Base-by-base conservation (phyloP, 1,140 invertebrate species). In the Drosophila triauraria region DNA sequence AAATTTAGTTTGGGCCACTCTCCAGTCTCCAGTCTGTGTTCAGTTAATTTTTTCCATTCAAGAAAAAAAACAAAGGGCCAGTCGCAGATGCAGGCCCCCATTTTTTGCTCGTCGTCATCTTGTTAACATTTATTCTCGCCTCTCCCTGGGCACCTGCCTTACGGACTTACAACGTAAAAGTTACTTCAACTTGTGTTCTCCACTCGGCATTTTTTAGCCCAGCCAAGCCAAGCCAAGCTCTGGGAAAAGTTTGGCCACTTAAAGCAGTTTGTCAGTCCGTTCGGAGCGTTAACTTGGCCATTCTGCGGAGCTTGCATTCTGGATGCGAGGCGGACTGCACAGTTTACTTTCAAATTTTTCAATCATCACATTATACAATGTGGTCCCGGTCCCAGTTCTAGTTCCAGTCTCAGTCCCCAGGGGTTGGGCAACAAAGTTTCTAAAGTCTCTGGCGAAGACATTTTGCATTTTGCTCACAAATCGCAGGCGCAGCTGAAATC, bases 121-220 rank as follows among this genome's bases (percentile, higher is more conserved):
- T 88, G 81, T 88, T 90, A 90, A 90, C 85, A 90, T 85, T 90
- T 90, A 82, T 79, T 88, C 80, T 75, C 79, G 51, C 67, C 69
- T 50, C 23, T 57, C 54, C 48, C 30, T 15, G 23, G 60, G 62
- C 79, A 82, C 63, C 69, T 68, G 54, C 61, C 82, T 54, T 53
- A 40, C 63, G 44, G 72, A 78, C 61, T 85, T 72, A 64, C 65
- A 78, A 67, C 80, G 78, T 58, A 86, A 79, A 87, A 86, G 79
- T 86, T 87, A 40, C 58, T 64, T 68, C 47, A 71, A 82, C 61
- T 86, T 82, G 65, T 68, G 47, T 78, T 70, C 43, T 64, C 46
- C 20, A 30, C 57, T 67, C 30, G 42, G 46, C 68, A 62, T 76
- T 71, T 65, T 80, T 72, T 69, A 40, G 35, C 35, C 20, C 4